Base-by-base conservation (phyloP, 2,797 vertebrate genomes). In the Melanotaenia trifasciata region DNA sequence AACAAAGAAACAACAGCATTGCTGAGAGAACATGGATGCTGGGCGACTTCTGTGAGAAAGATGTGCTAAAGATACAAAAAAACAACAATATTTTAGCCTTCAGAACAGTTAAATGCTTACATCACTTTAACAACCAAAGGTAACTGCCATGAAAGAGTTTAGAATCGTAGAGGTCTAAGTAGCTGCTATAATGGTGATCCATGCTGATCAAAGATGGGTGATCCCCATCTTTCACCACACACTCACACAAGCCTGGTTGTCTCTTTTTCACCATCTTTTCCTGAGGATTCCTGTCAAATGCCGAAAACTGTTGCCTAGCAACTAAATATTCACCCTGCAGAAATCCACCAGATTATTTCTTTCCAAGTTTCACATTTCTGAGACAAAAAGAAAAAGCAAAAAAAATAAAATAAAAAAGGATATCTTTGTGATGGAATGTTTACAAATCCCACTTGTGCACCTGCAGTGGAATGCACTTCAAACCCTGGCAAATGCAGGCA, bases 251-350 rank as follows among this genome's bases (percentile, higher is more conserved):
- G 56, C 64, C 58, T 67, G n/a, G 36, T 56, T 68, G 53, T 76
- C 82, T 79, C 79, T 79, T 76, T 51, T 72, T 76, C 74, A 68
- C 74, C 59, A 30, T 80, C 84, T 83, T 86, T 78, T 80, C 84
- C 88, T 76, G 71, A 91, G 78, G 78, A 74, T 73, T 88, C 79
- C 81, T 74, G 70, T 85, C 45, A 30, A 89, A 94, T 88, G 89
- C 87, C 83, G 91, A 92, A 84, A 93, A 90, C 76, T 40, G 94
- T 94, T 93, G 91, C 93, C 87, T 92, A 90, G 94, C 92, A 94
- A 94, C 94, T 90, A 91, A 90, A 94, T 89, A 90, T 92, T 91
- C 88, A 86, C 87, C 84, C 83, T 81, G 85, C 78, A 86, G 88
- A 93, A 87, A 92, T 90, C 78, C n/a, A 38, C 67, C 70, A 74